Evolutionary conservation across 2,113 vertebrate species (phyloP), one percentile per base, ranked within the genome.

Genomic region (Dasyurus viverrinus): DNA sequence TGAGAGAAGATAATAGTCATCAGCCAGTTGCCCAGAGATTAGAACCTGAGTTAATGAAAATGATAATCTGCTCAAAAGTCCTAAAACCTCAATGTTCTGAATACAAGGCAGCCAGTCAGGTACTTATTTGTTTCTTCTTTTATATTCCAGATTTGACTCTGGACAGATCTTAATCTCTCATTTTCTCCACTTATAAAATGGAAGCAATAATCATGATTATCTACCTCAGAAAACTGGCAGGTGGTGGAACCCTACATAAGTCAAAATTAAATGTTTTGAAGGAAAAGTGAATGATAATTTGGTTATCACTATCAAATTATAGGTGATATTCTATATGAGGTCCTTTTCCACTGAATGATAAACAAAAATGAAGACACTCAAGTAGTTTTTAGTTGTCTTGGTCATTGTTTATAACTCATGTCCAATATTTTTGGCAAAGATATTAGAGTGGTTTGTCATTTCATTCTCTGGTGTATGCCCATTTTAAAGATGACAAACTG

Each of bases 91-190:
- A 1, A 12, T 8, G 2, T 8, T 60, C 27, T 11, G 36, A n/a
- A 14, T 30, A 6, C 19, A 19, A 1, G 54, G 1, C 9, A 53
- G n/a, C 8, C 8, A 8, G 16, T 3, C 2, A 0, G 27, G 11
- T 93, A 19, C 19, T 0, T 24, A 1, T 52, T 52, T 52, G 8
- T 52, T 52, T 52, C 10, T 52, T 52, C 50, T 52, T 52, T 52
- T 9, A 52, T 52, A 2, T 47, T 47, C 50, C 50, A 50, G 50
- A 27, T 47, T 27, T 8, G 1, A 27, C 92, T 89, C 50, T 2
- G 47, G 60, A n/a, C 50, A 36, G 42, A 14, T 48, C 1, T 52
- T 30, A 54, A 8, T 19, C 54, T 16, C 11, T n/a, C 0, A 42
- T 27, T 36, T n/a, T 92, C 25, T 68, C 36, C 42, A 42, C 50